These are phyloP conservation scores for Amphiura filiformis DNA, from an alignment of 35 echinoderm and acorn worm genomes.

Conservation along the genomic window DNA sequence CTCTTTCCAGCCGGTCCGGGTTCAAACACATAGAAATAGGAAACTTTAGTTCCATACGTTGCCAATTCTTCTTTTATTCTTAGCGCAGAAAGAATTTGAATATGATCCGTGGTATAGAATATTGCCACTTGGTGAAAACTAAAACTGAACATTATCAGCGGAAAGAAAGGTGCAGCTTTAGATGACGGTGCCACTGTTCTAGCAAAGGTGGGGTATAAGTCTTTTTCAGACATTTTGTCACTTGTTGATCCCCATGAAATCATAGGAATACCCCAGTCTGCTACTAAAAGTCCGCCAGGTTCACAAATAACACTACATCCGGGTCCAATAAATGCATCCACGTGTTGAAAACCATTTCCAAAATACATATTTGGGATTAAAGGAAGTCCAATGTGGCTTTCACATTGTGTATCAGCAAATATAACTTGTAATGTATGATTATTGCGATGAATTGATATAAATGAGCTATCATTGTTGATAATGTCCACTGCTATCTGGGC, in stretches of 20 bases:
- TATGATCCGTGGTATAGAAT: slow-evolving; percentile 25
- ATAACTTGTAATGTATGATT: slow-evolving; percentile 26
- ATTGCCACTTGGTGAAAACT: slow-evolving; percentile 20
- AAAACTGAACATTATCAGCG: neutral
- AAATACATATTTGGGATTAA: slow-evolving; percentile 25
- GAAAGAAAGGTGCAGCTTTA: slow-evolving; percentile 12
- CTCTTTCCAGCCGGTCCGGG: slow-evolving; percentile 14
- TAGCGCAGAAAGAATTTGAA: slow-evolving; percentile 10
- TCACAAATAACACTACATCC: slow-evolving; percentile 77
- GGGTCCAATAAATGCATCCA: slow-evolving; percentile 65
- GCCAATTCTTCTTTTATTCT: neutral
- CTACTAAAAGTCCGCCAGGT: slow-evolving; percentile 60
- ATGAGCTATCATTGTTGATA: neutral
- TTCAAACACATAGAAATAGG: slow-evolving; percentile 27
- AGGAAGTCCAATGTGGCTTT: slow-evolving; percentile 26
- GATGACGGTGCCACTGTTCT: neutral
- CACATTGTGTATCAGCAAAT: slow-evolving; percentile 63
- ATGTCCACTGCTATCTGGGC: neutral
- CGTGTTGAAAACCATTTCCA: slow-evolving; percentile 18
- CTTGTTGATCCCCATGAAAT: slow-evolving; percentile 74
- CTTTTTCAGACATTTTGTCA: slow-evolving; percentile 47
- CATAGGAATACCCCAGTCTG: slow-evolving; percentile 67
- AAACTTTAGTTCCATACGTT: neutral
- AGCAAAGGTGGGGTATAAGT: slow-evolving; percentile 56
- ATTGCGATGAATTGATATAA: slow-evolving; percentile 14